Conservation (phyloP, 2,888 invertebrate genomes). For the Frankliniella intonsa region DNA sequence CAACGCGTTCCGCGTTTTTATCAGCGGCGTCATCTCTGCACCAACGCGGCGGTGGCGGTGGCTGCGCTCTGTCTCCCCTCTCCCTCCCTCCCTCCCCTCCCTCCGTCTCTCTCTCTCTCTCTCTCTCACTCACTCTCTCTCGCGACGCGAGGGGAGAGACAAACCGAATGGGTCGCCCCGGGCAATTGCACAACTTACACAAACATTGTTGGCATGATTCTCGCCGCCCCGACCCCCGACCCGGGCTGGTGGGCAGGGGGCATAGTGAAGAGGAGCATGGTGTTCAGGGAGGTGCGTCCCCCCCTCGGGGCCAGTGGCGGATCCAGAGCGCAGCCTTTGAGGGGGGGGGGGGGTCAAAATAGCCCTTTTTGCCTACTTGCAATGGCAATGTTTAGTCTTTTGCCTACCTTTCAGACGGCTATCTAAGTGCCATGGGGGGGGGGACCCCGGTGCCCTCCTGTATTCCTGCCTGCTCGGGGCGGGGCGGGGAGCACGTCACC, state of each 20-base stretch:
- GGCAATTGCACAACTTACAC: slow-evolving; percentile 18
- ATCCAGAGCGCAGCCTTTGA: no score
- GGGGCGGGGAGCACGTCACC: no score
- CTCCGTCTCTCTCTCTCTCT: not conserved
- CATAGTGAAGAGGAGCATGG: not conserved
- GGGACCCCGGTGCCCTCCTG: no score
- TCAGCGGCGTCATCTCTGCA: not conserved
- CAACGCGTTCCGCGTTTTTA: no score
- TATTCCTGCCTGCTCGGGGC: no score
- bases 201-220: slow-evolving; percentile 23
- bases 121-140: not conserved
- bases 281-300: not conserved
- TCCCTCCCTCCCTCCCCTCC: not conserved
- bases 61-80: not conserved
- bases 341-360: no score
- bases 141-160: not conserved
- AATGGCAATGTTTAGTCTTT: no score
- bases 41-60: not conserved
- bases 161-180: not conserved
- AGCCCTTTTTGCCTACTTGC: no score
- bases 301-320: no score
- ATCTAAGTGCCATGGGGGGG: no score
- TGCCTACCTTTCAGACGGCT: no score
- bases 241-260: not conserved
- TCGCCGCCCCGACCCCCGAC: no score